A percentile compares a stretch with the other conserved stretches of the same genome.
These are phyloP conservation scores for Prunella himalayana DNA, from an alignment of 2,113 vertebrate genomes.

Conservation along the genomic window DNA sequence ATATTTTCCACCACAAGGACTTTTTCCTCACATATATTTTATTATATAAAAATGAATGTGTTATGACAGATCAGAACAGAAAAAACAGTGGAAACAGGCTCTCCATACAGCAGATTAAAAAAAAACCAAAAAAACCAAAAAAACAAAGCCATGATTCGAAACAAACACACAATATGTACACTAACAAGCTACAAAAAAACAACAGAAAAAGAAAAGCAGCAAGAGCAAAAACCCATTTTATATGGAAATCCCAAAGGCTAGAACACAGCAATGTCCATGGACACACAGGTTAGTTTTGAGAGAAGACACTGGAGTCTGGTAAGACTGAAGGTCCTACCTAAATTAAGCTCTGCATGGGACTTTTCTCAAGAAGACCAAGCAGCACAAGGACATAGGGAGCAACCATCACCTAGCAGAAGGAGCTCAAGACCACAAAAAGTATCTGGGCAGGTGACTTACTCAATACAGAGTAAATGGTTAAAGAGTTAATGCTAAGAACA, in stretches of 20 bases:
- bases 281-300: not conserved
- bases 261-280: not conserved
- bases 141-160: not conserved
- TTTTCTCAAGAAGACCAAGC: not conserved
- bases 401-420: rapidly evolving
- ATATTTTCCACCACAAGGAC: not conserved
- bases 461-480: not conserved
- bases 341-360: not conserved
- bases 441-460: not conserved
- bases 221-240: not conserved
- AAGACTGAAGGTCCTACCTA: not conserved
- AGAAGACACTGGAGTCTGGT: not conserved
- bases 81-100: not conserved
- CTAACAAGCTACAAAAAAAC: not conserved
- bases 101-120: not conserved
- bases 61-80: not conserved
- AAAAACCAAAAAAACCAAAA: too few species aligned
- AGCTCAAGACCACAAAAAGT: not conserved
- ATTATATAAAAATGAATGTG: not conserved
- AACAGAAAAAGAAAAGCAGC: not conserved
- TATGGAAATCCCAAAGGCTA: not conserved
- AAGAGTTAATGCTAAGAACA: not conserved
- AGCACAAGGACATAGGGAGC: not conserved
- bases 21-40: not conserved
- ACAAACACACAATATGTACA: not conserved